phyloP scores from a whole-genome alignment of 2,113 vertebrate species.

The Peromyscus maniculatus region DNA sequence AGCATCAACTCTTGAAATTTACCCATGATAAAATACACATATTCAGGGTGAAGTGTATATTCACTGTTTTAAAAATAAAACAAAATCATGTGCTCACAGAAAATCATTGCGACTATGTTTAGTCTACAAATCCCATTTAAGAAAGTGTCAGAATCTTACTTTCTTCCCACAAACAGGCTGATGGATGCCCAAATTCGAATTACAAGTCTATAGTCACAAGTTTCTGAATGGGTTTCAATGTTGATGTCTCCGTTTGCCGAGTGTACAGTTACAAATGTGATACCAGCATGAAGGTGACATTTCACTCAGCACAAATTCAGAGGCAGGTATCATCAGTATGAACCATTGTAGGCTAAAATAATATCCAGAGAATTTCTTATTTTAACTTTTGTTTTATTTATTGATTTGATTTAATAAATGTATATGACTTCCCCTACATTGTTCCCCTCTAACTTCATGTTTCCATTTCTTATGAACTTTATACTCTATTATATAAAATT shows the following conservation, averaged over 20 bases:
- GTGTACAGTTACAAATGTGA: background rate
- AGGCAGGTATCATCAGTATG: background rate
- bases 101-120: background rate
- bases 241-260: background rate
- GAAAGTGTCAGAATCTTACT: background rate
- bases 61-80: background rate
- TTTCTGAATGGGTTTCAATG: constrained; percentile 14
- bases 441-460: background rate
- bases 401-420: background rate
- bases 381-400: background rate
- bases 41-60: background rate
- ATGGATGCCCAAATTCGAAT: background rate
- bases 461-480: background rate
- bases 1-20: background rate
- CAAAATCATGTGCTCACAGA: background rate
- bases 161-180: background rate
- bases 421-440: no score
- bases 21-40: background rate
- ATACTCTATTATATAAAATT: background rate
- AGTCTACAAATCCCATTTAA: constrained; percentile 1
- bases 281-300: background rate
- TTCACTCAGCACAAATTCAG: constrained; percentile 23
- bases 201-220: background rate
- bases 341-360: background rate
- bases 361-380: background rate